Percentiles rank a stretch among this genome's conserved stretches.
These are phyloP conservation scores for Microcebus murinus DNA, from an alignment of 2,113 vertebrate species.

Conservation along the genomic window DNA sequence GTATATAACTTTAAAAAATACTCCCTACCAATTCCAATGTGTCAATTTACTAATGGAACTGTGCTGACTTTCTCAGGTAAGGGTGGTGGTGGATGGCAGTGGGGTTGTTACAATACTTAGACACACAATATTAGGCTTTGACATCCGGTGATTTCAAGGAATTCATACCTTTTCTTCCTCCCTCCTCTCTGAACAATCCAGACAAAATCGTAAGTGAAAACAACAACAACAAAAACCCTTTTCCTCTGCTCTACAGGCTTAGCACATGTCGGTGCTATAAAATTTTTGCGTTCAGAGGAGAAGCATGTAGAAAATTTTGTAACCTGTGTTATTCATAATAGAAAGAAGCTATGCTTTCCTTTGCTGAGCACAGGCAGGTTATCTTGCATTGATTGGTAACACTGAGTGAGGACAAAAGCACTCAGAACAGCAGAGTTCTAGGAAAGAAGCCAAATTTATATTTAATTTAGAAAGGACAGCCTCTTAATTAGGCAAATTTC, in stretches of 20 bases:
- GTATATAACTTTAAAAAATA: background rate
- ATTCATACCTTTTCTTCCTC: background rate
- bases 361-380: background rate
- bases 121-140: background rate
- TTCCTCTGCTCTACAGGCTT: background rate
- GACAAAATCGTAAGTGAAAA: background rate
- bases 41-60: background rate
- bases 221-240: background rate
- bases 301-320: background rate
- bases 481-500: slow-evolving; percentile 67
- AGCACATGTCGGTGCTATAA: background rate
- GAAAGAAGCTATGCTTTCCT: slow-evolving; percentile 23
- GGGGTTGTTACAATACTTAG: background rate
- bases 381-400: background rate
- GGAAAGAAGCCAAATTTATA: slow-evolving; percentile 53
- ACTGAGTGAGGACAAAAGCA: background rate
- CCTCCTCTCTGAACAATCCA: background rate
- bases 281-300: background rate
- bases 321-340: background rate
- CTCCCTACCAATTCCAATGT: background rate
- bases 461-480: slow-evolving; percentile 71
- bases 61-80: background rate
- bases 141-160: background rate
- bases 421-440: background rate
- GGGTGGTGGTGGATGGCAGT: no score